These are phyloP conservation scores for Okamejei kenojei DNA, from an alignment of 2,797 vertebrate genomes.

Conservation along the genomic window DNA sequence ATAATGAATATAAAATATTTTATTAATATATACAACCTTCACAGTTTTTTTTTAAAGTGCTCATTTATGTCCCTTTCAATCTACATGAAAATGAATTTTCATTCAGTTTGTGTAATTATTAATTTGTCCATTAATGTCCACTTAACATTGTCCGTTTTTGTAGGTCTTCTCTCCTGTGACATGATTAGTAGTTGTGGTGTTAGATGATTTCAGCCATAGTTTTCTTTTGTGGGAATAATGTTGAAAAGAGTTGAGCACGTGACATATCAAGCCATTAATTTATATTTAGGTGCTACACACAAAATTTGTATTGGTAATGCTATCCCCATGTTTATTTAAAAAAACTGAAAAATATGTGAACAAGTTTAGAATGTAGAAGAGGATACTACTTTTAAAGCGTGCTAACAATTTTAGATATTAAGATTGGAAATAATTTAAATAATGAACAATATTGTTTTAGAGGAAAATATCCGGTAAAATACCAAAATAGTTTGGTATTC, in stretches of 20 bases:
- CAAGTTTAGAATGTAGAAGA: not conserved
- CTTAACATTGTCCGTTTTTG: not conserved
- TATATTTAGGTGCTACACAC: not conserved
- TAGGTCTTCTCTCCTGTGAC: too few relatives aligned
- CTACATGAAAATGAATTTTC: not conserved
- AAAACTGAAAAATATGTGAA: not conserved
- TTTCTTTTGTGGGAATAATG: not conserved
- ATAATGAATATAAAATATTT: not conserved
- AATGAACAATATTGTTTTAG: not conserved
- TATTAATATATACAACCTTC: not conserved
- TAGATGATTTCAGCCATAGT: not conserved
- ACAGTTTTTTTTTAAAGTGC: not conserved
- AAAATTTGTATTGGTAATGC: not conserved
- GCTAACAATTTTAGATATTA: not conserved
- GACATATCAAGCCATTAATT: not conserved
- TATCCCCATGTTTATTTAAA: not conserved
- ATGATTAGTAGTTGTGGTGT: not conserved
- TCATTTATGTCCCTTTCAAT: too few relatives aligned
- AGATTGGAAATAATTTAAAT: not conserved
- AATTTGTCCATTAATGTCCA: not conserved
- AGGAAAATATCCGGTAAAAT: not conserved
- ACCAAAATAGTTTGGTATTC: not conserved
- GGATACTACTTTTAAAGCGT: not conserved
- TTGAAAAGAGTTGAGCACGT: not conserved
- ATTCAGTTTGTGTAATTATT: not conserved